Base-by-base conservation (phyloP, 2,113 vertebrate genomes). In the Candoia aspera region DNA sequence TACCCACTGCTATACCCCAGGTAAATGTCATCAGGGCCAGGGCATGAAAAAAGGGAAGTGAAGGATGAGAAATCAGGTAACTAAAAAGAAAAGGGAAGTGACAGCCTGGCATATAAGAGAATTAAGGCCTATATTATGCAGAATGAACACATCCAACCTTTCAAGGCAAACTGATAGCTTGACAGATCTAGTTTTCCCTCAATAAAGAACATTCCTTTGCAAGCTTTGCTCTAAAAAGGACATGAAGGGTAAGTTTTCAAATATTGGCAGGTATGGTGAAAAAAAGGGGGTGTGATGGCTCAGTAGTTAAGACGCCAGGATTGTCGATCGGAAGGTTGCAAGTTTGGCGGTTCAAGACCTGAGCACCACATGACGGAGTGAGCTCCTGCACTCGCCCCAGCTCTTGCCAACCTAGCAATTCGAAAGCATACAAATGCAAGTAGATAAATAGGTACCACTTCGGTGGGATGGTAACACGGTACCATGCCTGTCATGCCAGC, bases 41-140 rank as follows among this genome's bases (percentile, higher is more conserved):
- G 83, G 29, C 8, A 11, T 3, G n/a, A 15, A 84, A 92, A 92
- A 84, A 84, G 37, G 54, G 87, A 92, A 92, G 84, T 87, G 37
- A 84, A 87, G 33, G 85, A 86, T 73, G 2, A 84, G 58, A 58
- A 84, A 58, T 29, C 15, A 19, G 4, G 4, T 42, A 84, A 88
- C 24, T 84, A 64, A 89, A 92, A 55, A 17, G 11, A 42, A 92
- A 60, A 64, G 21, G 73, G 73, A 92, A 92, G 91, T 84, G 73
- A 9, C n/a, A 62, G 1, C 9, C 60, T 84, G 21, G 46, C 59
- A 86, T 57, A 2, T 59, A 46, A 86, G 33, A 87, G 12, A 73
- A 86, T 57, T 26, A 42, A 73, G 73, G 85, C 55, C 33, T 46
- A 91, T 68, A 87, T 57, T 33, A 87, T 46, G 24, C 42, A 87